Percentiles rank a stretch among this genome's conserved stretches.
These are phyloP conservation scores for Brevimyrus niger DNA, from an alignment of 2,113 vertebrate genomes.

Conservation along the genomic window DNA sequence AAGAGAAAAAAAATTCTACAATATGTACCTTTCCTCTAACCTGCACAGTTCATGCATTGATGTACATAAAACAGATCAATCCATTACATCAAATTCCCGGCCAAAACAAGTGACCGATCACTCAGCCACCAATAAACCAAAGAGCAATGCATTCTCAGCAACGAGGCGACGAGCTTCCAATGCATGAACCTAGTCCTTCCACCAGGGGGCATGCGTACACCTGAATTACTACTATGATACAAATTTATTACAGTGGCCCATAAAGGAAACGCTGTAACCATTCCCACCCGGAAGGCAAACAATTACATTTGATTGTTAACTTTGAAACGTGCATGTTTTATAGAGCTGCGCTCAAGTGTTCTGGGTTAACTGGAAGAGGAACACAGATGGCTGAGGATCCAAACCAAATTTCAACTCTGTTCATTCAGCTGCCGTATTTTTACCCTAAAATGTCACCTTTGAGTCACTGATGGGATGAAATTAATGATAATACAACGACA, in stretches of 20 bases:
- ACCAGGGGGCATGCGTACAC: neutral
- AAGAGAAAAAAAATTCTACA: neutral
- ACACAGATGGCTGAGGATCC: neutral
- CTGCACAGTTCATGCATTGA: neutral
- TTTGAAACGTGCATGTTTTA: neutral
- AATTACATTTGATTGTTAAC: neutral
- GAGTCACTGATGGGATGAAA: neutral
- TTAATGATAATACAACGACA: neutral
- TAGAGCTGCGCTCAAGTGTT: neutral
- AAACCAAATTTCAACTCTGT: neutral
- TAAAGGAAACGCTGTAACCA: neutral
- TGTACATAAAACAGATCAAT: neutral
- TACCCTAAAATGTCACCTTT: neutral
- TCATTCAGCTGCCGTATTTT: neutral
- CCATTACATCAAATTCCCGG: neutral
- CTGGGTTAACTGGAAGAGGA: neutral
- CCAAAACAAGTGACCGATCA: neutral
- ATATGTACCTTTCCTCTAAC: neutral
- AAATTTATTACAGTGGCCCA: neutral
- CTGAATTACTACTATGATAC: neutral
- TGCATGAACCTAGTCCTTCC: neutral
- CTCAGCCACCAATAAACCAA: neutral
- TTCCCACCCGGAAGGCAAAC: neutral
- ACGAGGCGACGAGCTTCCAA: neutral
- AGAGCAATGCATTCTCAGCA: neutral